Conservation (phyloP, 1,140 invertebrate genomes). For the Vollenhovia emeryi region DNA sequence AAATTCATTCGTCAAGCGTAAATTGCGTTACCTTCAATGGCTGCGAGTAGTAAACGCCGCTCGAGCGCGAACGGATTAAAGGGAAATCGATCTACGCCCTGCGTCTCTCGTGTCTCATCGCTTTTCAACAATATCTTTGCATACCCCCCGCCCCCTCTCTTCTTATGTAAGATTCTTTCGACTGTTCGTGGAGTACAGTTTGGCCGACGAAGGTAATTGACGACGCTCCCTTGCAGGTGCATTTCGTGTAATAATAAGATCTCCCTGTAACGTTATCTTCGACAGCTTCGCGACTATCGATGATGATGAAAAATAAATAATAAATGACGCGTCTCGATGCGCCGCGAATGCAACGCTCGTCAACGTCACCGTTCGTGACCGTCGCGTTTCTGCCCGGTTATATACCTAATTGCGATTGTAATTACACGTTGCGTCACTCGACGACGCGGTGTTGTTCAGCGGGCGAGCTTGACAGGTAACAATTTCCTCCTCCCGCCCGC, state of each 20-base stretch:
- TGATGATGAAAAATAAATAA: no score
- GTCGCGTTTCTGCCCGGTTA: background rate
- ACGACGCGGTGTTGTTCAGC: background rate
- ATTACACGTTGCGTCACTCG: slow-evolving; percentile 8
- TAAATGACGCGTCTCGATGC: background rate
- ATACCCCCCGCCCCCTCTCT: no score
- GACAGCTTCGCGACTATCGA: background rate
- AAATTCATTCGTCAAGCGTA: background rate
- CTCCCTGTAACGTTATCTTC: background rate
- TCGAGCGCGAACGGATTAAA: background rate
- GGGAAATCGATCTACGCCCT: background rate
- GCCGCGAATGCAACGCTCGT: background rate
- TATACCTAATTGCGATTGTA: background rate
- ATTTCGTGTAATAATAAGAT: background rate
- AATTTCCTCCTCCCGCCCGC: background rate
- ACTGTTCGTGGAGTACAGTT: background rate
- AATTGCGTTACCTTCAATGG: background rate
- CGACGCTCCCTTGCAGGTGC: background rate
- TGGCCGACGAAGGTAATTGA: background rate
- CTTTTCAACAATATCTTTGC: background rate
- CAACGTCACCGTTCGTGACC: background rate
- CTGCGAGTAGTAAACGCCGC: background rate
- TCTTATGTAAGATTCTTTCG: background rate
- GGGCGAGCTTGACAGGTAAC: background rate
- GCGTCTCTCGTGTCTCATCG: no score